phyloP scores from a whole-genome alignment of 2,888 invertebrate species.

The Luperina nickerlii region DNA sequence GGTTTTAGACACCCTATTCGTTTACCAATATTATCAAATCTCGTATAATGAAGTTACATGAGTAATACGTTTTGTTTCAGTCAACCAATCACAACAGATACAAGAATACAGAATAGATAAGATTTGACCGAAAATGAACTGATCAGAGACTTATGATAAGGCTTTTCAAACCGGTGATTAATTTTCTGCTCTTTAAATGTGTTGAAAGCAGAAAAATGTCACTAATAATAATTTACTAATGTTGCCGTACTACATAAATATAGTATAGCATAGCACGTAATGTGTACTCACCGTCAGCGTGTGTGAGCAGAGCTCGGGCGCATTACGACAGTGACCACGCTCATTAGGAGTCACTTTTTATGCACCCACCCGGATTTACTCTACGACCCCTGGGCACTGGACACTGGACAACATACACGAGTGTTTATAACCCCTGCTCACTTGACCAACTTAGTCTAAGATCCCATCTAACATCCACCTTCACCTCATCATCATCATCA shows the following conservation, averaged over 20 bases:
- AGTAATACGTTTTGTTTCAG: neutral
- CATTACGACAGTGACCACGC: conserved; percentile 1
- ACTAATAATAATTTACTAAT: neutral
- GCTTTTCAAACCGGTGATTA: neutral
- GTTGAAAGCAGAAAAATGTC: neutral
- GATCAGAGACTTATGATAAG: neutral
- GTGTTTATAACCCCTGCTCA: neutral
- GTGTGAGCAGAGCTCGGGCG: neutral
- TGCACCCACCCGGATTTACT: conserved; percentile 19
- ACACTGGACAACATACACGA: neutral
- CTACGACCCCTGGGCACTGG: conserved; percentile 8
- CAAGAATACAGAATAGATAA: neutral
- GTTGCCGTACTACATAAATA: neutral
- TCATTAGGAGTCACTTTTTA: conserved; percentile 36
- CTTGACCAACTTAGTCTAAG: neutral
- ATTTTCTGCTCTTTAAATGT: neutral
- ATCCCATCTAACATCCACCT: neutral
- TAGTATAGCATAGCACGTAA: neutral
- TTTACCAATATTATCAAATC: neutral
- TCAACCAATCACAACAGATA: conserved; percentile 1
- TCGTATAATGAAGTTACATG: neutral
- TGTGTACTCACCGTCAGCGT: neutral
- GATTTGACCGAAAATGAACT: conserved; percentile 5
- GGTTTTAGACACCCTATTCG: no score
- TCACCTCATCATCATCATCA: no score